phyloP scores from a whole-genome alignment of 2,113 vertebrate species.

The Gracilinanus agilis region DNA sequence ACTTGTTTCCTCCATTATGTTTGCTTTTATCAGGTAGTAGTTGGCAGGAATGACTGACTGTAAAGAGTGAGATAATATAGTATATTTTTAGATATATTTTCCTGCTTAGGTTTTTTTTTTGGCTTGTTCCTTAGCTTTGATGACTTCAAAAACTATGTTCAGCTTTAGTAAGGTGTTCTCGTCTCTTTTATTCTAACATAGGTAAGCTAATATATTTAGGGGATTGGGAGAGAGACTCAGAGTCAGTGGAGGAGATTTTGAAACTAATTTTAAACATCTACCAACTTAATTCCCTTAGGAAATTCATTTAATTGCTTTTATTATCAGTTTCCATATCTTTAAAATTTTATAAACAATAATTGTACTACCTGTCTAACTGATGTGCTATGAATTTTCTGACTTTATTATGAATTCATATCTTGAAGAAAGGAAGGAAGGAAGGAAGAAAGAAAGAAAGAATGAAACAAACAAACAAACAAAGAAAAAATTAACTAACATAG shows the following conservation, averaged over 20 bases:
- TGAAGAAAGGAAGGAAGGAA: no score
- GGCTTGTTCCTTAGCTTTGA: neutral
- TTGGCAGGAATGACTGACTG: neutral
- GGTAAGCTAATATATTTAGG: neutral
- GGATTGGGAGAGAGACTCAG: neutral
- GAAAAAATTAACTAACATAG: no score
- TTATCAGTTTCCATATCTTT: neutral
- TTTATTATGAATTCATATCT: neutral
- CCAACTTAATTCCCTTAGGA: neutral
- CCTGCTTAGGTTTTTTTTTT: neutral
- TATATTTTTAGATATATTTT: neutral
- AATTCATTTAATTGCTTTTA: neutral
- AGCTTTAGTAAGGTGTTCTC: neutral
- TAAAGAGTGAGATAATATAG: neutral
- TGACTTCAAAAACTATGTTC: neutral
- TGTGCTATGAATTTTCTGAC: neutral
- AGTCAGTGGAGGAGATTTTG: neutral
- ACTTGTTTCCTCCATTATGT: neutral
- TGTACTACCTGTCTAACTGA: neutral
- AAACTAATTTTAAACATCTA: neutral
- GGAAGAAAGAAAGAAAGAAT: no score
- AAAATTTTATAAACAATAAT: neutral
- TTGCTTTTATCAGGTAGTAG: neutral
- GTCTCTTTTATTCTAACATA: neutral
- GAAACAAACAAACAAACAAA: no score